These are phyloP conservation scores for Rhinophrynus dorsalis DNA, from an alignment of 2,797 vertebrate species.

Conservation along the genomic window DNA sequence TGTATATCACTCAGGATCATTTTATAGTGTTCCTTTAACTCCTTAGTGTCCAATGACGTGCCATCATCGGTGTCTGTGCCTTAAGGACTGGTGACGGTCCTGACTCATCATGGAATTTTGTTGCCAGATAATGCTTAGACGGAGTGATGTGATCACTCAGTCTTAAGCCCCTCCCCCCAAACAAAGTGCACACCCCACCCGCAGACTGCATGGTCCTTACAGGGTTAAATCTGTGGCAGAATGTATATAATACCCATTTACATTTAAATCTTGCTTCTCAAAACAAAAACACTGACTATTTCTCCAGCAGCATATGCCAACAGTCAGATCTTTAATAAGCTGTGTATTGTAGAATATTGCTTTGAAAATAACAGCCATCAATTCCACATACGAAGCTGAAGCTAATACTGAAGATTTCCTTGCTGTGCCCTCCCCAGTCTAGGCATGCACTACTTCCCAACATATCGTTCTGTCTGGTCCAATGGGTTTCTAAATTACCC, in stretches of 20 bases:
- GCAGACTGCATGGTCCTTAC: too few relatives aligned
- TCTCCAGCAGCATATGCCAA: constrained; percentile 21
- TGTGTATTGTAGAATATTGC: constrained; percentile 35
- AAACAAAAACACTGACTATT: neutral
- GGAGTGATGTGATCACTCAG: too few relatives aligned
- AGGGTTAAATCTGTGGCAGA: too few relatives aligned
- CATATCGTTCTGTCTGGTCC: constrained; percentile 49
- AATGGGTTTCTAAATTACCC: constrained; percentile 58
- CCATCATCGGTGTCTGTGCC: too few relatives aligned
- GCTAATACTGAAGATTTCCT: constrained; percentile 21
- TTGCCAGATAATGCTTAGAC: too few relatives aligned
- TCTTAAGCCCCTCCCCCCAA: too few relatives aligned
- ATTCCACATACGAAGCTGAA: constrained; percentile 26
- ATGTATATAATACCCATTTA: constrained; percentile 3
- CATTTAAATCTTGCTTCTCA: neutral
- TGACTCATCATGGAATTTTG: too few relatives aligned
- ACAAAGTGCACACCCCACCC: too few relatives aligned
- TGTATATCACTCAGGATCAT: too few relatives aligned
- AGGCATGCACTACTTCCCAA: constrained; percentile 34
- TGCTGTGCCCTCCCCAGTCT: constrained; percentile 22
- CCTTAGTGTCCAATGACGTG: too few relatives aligned
- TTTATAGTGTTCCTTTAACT: too few relatives aligned
- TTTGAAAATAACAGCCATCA: constrained; percentile 38
- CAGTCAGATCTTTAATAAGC: constrained; percentile 29
- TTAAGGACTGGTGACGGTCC: too few relatives aligned